Conservation (phyloP, 2,888 invertebrate genomes). For the Euzophera pinguis region DNA sequence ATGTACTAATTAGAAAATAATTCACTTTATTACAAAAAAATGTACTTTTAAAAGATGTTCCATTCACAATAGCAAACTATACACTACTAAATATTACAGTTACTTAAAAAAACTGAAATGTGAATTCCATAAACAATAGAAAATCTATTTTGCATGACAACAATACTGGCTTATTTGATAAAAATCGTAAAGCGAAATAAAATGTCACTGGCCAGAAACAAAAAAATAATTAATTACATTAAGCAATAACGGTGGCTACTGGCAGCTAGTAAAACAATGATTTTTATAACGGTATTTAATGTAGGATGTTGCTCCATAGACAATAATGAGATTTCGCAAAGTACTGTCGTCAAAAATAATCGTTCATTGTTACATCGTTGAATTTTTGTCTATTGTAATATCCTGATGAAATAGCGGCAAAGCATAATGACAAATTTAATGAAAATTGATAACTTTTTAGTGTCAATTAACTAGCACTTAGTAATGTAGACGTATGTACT, state of each 20-base stretch:
- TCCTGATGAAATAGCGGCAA: slow-evolving; percentile 5
- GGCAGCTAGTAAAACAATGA: slow-evolving; percentile 2
- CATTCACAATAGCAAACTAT: too few species aligned
- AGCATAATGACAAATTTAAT: too few species aligned
- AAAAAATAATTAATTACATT: slow-evolving; percentile 6
- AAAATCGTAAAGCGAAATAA: neutral
- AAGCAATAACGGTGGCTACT: neutral
- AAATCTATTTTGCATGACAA: neutral
- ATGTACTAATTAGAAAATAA: too few species aligned
- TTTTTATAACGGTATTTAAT: neutral
- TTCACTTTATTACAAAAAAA: too few species aligned
- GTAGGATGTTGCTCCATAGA: slow-evolving; percentile 8
- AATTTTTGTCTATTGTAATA: slow-evolving; percentile 2
- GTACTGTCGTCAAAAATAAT: slow-evolving; percentile 11
- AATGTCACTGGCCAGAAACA: slow-evolving; percentile 10
- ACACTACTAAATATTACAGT: too few species aligned
- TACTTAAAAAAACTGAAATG: neutral
- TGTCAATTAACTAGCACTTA: too few species aligned
- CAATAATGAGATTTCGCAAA: neutral
- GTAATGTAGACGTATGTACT: too few species aligned
- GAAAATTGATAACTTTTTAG: too few species aligned
- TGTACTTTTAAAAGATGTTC: too few species aligned
- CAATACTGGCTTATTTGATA: neutral
- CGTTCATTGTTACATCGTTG: slow-evolving; percentile 6
- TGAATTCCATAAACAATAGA: neutral